Evolutionary conservation across 1,140 invertebrate species (phyloP), one percentile per base, ranked within the genome.

Genomic region (Araneus ventricosus): DNA sequence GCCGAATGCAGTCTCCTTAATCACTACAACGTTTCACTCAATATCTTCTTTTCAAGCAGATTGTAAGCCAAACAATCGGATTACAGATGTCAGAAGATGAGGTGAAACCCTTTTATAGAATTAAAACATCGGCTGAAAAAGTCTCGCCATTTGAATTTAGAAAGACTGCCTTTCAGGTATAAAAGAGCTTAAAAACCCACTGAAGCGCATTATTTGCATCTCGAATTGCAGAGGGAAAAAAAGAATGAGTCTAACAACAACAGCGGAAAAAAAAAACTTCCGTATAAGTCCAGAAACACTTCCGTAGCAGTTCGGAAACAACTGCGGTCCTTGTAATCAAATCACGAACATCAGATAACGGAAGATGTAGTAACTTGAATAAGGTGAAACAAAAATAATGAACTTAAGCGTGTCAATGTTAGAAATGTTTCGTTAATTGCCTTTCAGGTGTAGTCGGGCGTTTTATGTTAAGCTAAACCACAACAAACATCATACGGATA

Each of bases 361-460:
- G 30, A 37, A 34, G 30, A 34, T 75, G 34, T 34, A n/a, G 10
- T 14, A 59, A 34, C 17, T 30, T 75, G 67, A 75, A 59, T 34
- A 52, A 86, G 61, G 22, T 8, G 20, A 86, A 86, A 86, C 34
- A 24, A 80, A 52, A 80, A 41, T 24, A 14, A 67, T 6, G 20
- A 3, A 30, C 39, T 27, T 10, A 52, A 41, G 24, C 52, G 52
- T 59, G 45, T 59, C 52, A 86, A 45, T 85, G 82, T 30, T 30
- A 30, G 82, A 59, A 86, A 30, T 86, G 84, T 57, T 10, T n/a
- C n/a, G 17, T 86, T 59, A 20, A 86, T 86, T 86, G 84, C 34
- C 84, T 86, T 52, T 34, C 24, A 20, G 20, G 52, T 52, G 41
- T 30, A 37, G 17, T 22, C n/a, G 52, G 27, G 10, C 84, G 84